These are phyloP conservation scores for Odocoileus hemionus DNA, from an alignment of 2,113 vertebrate species.

Conservation along the genomic window DNA sequence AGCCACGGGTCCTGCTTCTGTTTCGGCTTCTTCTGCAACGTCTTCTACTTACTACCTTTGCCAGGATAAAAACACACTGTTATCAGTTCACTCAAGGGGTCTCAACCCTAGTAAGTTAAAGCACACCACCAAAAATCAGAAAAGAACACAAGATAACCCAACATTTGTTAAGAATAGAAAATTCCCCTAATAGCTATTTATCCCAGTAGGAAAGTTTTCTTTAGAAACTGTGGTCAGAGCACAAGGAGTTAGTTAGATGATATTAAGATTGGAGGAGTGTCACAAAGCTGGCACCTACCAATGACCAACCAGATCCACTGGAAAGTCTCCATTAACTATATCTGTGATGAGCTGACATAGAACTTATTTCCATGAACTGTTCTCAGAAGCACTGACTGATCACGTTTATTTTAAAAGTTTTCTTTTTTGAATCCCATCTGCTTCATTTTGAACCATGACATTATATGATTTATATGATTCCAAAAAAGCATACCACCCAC, in stretches of 20 bases:
- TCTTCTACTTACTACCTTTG: background rate
- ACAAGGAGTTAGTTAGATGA: background rate
- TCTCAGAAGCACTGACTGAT: background rate
- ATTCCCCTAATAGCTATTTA: background rate
- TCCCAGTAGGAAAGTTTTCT: background rate
- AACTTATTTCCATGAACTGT: background rate
- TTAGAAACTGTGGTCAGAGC: background rate
- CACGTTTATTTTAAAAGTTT: background rate
- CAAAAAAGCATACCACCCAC: background rate
- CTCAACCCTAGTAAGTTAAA: background rate
- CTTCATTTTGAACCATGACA: background rate
- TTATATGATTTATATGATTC: slow-evolving; percentile 24
- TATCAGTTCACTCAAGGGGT: background rate
- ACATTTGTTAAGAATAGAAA: background rate
- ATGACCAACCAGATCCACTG: no score
- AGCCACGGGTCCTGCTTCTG: rapidly evolving
- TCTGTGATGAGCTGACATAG: background rate
- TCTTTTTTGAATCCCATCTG: background rate
- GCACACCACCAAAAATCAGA: background rate
- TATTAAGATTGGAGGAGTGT: background rate
- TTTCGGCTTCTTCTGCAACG: background rate
- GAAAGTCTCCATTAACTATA: background rate
- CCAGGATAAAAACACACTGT: background rate
- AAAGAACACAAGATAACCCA: background rate
- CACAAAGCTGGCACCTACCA: background rate